Evolutionary conservation across 2,797 vertebrate species (phyloP).

Genomic region (Crocidura indochinensis): DNA sequence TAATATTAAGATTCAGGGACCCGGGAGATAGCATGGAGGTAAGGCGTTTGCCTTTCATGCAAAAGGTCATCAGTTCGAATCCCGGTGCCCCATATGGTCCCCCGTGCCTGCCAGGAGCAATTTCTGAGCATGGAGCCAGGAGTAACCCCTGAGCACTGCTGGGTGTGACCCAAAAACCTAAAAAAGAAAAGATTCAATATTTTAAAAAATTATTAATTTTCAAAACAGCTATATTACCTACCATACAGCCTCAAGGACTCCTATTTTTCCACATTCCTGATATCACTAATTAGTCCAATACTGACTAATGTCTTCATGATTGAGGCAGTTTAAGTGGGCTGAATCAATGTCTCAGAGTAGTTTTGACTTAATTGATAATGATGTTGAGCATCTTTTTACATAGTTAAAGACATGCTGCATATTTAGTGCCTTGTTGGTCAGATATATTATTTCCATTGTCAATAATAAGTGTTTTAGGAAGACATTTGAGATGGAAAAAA

Average conservation of each 20-base stretch:
- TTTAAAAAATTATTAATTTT: background rate
- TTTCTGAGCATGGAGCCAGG: too few relatives aligned
- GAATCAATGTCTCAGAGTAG: background rate
- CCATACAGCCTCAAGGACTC: background rate
- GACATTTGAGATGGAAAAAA: constrained; percentile 4
- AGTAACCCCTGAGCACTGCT: too few relatives aligned
- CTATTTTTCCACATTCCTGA: background rate
- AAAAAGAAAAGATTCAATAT: background rate
- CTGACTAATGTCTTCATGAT: background rate
- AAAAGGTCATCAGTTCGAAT: too few relatives aligned
- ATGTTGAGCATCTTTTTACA: background rate
- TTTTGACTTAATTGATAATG: background rate
- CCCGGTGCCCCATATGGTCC: too few relatives aligned
- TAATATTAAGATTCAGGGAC: background rate
- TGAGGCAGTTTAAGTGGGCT: background rate
- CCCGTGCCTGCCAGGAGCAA: too few relatives aligned
- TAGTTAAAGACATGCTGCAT: background rate
- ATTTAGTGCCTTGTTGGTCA: background rate
- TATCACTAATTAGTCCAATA: background rate
- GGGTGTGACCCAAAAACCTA: too few relatives aligned
- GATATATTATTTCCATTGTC: background rate
- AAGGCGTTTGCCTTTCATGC: too few relatives aligned
- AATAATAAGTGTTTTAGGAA: background rate
- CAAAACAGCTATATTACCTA: background rate
- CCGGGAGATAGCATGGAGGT: too few relatives aligned